Evolutionary conservation across 2,888 invertebrate genomes (phyloP), one percentile per base, ranked within the genome.

Genomic region (Campoplex capitator): DNA sequence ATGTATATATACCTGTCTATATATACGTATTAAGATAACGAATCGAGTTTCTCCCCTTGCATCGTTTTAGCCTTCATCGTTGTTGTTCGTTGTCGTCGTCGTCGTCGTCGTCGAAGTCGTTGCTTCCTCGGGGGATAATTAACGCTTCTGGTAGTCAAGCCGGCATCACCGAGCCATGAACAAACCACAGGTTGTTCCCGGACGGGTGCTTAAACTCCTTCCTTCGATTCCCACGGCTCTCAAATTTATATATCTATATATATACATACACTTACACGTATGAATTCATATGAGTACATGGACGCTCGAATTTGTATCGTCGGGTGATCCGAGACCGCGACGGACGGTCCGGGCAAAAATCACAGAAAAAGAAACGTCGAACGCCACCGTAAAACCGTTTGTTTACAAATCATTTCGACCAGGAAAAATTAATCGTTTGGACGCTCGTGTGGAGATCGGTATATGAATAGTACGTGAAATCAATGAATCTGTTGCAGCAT

Each of bases 111-210:
- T 77, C 76, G 45, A 35, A 38, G 58, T 62, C 75, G 58, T 45
- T 35, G 65, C 9, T 85, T 78, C 77, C 78, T 83, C 42, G 11
- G 84, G 80, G 73, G 84, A 80, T 84, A 86, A 86, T 86, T 80
- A 86, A 84, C 84, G 67, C 76, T 76, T 75, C 75, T 67, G 45
- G 51, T 77, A 73, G 65, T 76, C 76, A 80, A 73, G 76, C 80
- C 86, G 76, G 80, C 80, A 58, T 71, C 67, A 71, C 48, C 73
- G 73, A 80, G 42, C 54, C 84, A 70, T 68, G 67, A 71, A 67
- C 77, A 73, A 81, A 77, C 81, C 73, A 81, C 86, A 78, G 81
- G 77, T 84, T 84, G 86, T 73, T 80, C 80, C 67, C 80, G 71
- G 68, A 74, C 81, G 68, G 58, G 54, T 80, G 83, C 76, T 83